Evolutionary conservation across 2,113 vertebrate genomes (phyloP), one percentile per base, ranked within the genome.

Genomic region (Aplodontia rufa): DNA sequence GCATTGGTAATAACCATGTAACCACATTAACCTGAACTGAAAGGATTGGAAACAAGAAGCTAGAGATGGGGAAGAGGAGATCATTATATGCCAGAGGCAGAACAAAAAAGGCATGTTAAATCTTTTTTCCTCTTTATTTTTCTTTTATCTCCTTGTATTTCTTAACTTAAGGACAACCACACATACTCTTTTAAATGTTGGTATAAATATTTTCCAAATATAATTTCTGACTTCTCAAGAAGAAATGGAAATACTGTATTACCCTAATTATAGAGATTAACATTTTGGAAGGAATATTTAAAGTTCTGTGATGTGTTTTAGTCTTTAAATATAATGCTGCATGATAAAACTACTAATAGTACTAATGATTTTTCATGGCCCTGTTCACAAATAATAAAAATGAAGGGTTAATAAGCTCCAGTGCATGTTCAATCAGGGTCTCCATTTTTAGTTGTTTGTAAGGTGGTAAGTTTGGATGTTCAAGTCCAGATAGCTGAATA

Each of bases 141-240:
- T 14, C 35, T 3, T 10, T 2, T 13, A 3, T 81, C 30, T 51
- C 12, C 20, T 81, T 49, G 8, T 35, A 10, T 40, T 35, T 74
- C 42, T 49, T 64, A 82, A 30, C 6, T 75, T 75, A 24, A 51
- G 75, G 30, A 58, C 26, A 80, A 76, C 32, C 17, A 32, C 58
- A 37, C 4, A n/a, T 58, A 49, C 32, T 19, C 19, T 53, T 45
- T 35, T 64, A 62, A 53, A 45, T 83, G 19, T 17, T 58, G 42
- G 12, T 79, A 13, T 79, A 24, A 45, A 30, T 89, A 6, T 47
- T 93, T 92, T 89, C 10, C 42, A 80, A 45, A 14, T 66, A 8
- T 4, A 85, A 10, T 85, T 90, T 76, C 80, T 94, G 55, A 66
- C 20, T 88, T 40, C 64, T 37, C 62, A 32, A 76, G 40, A 89